phyloP scores from a whole-genome alignment of 2,797 vertebrate species.

The Chelmon rostratus region DNA sequence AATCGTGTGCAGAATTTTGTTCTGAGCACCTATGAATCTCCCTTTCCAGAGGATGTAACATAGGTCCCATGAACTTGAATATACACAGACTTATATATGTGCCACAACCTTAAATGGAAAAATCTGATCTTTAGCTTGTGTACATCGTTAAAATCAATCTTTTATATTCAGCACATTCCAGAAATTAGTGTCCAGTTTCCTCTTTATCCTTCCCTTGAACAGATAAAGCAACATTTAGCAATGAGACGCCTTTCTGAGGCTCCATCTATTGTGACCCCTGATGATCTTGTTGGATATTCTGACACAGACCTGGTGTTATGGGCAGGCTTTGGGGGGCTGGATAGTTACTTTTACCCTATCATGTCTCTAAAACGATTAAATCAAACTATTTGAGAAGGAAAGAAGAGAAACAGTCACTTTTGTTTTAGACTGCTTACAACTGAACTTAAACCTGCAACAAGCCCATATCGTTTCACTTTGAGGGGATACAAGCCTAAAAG shows the following conservation, averaged over 20 bases:
- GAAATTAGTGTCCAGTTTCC: not conserved
- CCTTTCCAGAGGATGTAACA: not conserved
- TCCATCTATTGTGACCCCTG: not conserved
- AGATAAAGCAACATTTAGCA: not conserved
- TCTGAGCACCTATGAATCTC: slow-evolving; percentile 7
- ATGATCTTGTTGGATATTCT: too few relatives aligned
- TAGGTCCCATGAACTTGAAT: not conserved
- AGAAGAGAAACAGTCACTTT: too few relatives aligned
- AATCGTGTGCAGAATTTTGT: slow-evolving; percentile 2
- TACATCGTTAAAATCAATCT: not conserved
- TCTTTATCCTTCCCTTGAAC: not conserved
- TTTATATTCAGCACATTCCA: not conserved
- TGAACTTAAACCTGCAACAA: too few relatives aligned
- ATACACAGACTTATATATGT: not conserved
- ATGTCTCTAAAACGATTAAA: not conserved
- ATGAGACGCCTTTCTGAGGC: not conserved
- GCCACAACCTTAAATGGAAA: not conserved
- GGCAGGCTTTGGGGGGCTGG: too few relatives aligned
- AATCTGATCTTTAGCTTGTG: slow-evolving; percentile 10
- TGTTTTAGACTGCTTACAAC: too few relatives aligned
- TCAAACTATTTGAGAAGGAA: too few relatives aligned
- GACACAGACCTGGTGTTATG: too few relatives aligned
- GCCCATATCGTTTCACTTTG: too few relatives aligned
- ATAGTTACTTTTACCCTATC: too few relatives aligned
- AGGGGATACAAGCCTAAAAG: too few relatives aligned